Conservation (phyloP, 2,888 invertebrate species). For the Micoletzkya japonica region DNA sequence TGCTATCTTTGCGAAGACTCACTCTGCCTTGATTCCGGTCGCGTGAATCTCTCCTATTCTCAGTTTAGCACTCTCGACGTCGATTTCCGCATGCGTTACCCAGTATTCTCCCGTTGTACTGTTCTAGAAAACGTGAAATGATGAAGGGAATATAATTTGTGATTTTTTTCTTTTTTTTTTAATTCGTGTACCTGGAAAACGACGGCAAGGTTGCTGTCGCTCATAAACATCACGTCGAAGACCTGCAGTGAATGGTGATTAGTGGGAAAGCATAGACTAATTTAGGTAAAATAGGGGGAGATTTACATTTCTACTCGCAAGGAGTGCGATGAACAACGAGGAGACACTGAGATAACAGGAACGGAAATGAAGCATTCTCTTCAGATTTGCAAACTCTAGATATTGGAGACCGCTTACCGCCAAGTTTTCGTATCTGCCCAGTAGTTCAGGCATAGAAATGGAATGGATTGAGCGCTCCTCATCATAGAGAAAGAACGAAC, state of each 20-base stretch:
- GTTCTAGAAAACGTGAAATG: background rate
- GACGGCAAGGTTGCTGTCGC: conserved; percentile 7
- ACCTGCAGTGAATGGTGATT: no score
- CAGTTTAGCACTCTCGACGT: conserved; percentile 1
- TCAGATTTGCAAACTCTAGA: background rate
- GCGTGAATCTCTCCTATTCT: conserved; percentile 6
- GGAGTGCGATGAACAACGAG: no score
- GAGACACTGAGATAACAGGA: no score
- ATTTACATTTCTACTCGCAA: no score
- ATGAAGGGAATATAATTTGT: no score
- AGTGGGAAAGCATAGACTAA: no score
- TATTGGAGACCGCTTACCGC: background rate
- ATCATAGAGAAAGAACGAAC: conserved; percentile 16
- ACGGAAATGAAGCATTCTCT: background rate
- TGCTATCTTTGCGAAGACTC: background rate
- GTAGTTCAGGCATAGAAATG: background rate
- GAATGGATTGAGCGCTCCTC: conserved; percentile 10
- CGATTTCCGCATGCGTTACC: conserved; percentile 1
- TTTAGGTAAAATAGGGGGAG: no score
- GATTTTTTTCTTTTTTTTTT: background rate
- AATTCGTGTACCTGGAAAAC: conserved; percentile 10
- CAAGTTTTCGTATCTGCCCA: conserved; percentile 16
- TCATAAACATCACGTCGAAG: conserved; percentile 12
- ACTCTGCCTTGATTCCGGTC: conserved; percentile 24
- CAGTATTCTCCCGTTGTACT: conserved; percentile 9